phyloP scores from a whole-genome alignment of 1,140 invertebrate species.

The Brachionus calyciflorus region DNA sequence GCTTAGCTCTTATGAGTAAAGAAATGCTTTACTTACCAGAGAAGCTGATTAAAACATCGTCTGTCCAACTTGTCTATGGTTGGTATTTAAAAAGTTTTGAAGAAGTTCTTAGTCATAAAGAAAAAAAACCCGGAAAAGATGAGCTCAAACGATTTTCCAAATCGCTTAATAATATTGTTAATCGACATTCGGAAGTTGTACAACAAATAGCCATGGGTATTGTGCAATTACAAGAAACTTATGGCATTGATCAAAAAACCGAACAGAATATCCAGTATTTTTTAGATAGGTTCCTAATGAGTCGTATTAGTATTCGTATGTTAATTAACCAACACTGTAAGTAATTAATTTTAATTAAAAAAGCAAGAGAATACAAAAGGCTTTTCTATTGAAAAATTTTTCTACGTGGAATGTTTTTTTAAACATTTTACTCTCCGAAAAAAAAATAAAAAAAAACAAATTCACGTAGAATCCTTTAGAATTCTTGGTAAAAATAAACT shows the following conservation, averaged over 20 bases:
- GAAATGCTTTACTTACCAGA: slow-evolving; percentile 89
- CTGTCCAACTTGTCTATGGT: not conserved
- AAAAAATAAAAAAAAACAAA: too few relatives aligned
- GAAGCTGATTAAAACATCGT: slow-evolving; percentile 64
- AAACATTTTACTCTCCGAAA: too few relatives aligned
- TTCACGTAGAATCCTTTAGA: too few relatives aligned
- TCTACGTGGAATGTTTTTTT: too few relatives aligned
- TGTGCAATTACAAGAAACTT: slow-evolving; percentile 87
- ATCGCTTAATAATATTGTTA: slow-evolving; percentile 80
- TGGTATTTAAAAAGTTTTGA: slow-evolving; percentile 77
- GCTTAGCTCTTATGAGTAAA: slow-evolving; percentile 96
- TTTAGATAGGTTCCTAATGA: slow-evolving; percentile 94
- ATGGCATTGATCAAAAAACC: slow-evolving; percentile 71
- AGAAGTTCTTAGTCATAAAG: slow-evolving; percentile 87
- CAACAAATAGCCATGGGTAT: slow-evolving; percentile 98
- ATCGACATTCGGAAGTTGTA: slow-evolving; percentile 90
- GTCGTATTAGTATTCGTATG: slow-evolving; percentile 93
- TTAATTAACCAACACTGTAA: slow-evolving; percentile 97
- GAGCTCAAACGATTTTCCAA: slow-evolving; percentile 77
- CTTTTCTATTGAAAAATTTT: too few relatives aligned
- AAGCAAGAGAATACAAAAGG: too few relatives aligned
- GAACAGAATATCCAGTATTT: slow-evolving; percentile 76
- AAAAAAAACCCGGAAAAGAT: slow-evolving; percentile 67
- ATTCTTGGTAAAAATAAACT: too few relatives aligned
- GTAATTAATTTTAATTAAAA: too few relatives aligned